Base-by-base conservation (phyloP, 1,140 invertebrate genomes). In the Sesamia nonagrioides region DNA sequence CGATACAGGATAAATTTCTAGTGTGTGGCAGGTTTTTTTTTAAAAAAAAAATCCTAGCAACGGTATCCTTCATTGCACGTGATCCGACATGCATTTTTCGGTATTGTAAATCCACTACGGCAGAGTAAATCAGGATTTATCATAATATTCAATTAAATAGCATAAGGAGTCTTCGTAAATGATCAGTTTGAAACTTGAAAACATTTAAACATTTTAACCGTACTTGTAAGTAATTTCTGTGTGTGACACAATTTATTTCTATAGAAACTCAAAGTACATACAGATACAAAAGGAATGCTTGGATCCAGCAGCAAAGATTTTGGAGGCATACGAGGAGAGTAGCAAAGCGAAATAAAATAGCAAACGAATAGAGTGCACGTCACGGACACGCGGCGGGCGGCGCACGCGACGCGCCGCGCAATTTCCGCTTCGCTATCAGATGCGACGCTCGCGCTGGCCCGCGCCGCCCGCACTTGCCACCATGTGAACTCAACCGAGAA, bases 341-440 rank as follows among this genome's bases (percentile, higher is more conserved):
- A 87, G 77, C 80, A 80, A 82, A 85, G 82, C 78, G 77, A 87
- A 91, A 90, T 89, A 90, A 88, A 89, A 84, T 88, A 82, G 81
- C 63, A 58, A 77, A 75, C 77, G 85, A 86, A 79, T 78, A 79
- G 83, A 84, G 84, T 83, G 86, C 87, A 90, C 85, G 91, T 89
- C 90, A 89, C 77, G 79, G 77, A 80, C 89, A 89, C 83, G 89
- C 86, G 83, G 82, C 79, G 80, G 82, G 83, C 84, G 84, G 88
- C 90, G 91, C 91, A 91, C 88, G 91, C 91, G 91, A 92, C 89
- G 85, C 88, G 90, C 85, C 88, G 87, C 85, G 87, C 90, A 94
- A 94, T 94, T 94, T 94, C 92, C 92, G 92, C 86, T 84, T 82
- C 76, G 84, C 85, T 85, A 90, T 92, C 92, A 91, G 88, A 91